phyloP scores from a whole-genome alignment of 2,888 invertebrate species.

The Baronia brevicornis region DNA sequence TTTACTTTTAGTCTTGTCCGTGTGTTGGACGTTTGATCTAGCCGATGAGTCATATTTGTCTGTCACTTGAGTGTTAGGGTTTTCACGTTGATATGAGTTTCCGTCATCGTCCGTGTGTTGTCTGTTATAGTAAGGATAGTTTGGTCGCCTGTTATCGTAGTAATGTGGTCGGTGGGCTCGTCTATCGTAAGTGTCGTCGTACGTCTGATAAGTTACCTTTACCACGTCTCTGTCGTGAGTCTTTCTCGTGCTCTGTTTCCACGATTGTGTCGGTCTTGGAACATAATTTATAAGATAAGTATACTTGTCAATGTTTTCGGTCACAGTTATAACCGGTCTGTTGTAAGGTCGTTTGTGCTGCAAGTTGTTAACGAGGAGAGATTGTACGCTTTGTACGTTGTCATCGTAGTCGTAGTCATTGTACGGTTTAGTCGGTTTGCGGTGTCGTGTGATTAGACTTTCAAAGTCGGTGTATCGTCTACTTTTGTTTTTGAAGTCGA shows the following conservation, averaged over 20 bases:
- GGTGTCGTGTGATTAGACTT: slow-evolving; percentile 33
- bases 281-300: slow-evolving; percentile 72
- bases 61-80: slow-evolving; percentile 37
- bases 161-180: slow-evolving; percentile 28
- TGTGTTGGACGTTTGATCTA: slow-evolving; percentile 47
- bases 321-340: slow-evolving; percentile 61
- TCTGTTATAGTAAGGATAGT: slow-evolving; percentile 54
- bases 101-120: slow-evolving; percentile 30
- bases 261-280: slow-evolving; percentile 66
- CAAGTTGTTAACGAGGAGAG: slow-evolving; percentile 55
- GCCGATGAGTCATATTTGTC: slow-evolving; percentile 49
- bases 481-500: slow-evolving; percentile 73
- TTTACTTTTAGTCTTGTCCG: slow-evolving; percentile 13
- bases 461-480: slow-evolving; percentile 49
- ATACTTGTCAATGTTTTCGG: slow-evolving; percentile 65
- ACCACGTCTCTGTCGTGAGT: slow-evolving; percentile 56
- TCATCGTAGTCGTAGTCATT: slow-evolving; percentile 48
- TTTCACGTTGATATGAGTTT: slow-evolving; percentile 42
- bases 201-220: slow-evolving; percentile 66
- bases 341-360: slow-evolving; percentile 55
- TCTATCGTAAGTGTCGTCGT: slow-evolving; percentile 59
- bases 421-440: slow-evolving; percentile 38
- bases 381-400: slow-evolving; percentile 55
- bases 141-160: slow-evolving; percentile 49
- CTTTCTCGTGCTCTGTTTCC: slow-evolving; percentile 56